phyloP scores from a whole-genome alignment of 2,113 vertebrate species.

The Ciconia stormi region DNA sequence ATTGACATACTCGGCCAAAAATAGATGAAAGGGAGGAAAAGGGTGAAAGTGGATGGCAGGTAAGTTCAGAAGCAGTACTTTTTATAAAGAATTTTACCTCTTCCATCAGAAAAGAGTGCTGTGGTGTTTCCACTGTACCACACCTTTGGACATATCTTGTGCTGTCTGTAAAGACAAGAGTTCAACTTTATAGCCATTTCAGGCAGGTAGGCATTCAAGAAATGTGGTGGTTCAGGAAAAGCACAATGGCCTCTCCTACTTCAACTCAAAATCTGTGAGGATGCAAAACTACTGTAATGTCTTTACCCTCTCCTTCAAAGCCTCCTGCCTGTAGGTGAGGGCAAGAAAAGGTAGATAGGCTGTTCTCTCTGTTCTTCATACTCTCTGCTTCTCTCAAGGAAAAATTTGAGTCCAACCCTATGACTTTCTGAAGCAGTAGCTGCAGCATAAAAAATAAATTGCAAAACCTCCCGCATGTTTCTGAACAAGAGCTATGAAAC shows the following conservation, averaged over 20 bases:
- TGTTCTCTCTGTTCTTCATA: background rate
- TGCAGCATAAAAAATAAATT: conserved; percentile 16
- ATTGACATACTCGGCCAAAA: background rate
- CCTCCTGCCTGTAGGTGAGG: background rate
- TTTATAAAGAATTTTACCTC: background rate
- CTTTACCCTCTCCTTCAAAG: conserved; percentile 27
- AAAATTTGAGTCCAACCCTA: background rate
- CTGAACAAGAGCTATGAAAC: background rate
- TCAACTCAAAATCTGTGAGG: background rate
- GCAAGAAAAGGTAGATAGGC: background rate
- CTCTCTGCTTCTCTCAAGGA: background rate
- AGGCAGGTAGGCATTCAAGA: background rate
- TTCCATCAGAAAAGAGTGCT: background rate
- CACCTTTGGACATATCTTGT: background rate
- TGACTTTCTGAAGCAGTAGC: background rate
- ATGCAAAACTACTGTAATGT: background rate
- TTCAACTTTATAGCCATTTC: background rate
- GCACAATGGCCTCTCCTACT: background rate
- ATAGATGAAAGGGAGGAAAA: background rate
- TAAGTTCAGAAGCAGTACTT: background rate
- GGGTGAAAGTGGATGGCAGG: background rate
- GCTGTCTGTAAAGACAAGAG: background rate
- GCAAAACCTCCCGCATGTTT: background rate
- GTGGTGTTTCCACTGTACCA: background rate
- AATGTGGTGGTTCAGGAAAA: background rate